Percentiles rank a stretch among this genome's conserved stretches.
phyloP scores from a whole-genome alignment of 1,140 invertebrate genomes.

The Gerris buenoi region DNA sequence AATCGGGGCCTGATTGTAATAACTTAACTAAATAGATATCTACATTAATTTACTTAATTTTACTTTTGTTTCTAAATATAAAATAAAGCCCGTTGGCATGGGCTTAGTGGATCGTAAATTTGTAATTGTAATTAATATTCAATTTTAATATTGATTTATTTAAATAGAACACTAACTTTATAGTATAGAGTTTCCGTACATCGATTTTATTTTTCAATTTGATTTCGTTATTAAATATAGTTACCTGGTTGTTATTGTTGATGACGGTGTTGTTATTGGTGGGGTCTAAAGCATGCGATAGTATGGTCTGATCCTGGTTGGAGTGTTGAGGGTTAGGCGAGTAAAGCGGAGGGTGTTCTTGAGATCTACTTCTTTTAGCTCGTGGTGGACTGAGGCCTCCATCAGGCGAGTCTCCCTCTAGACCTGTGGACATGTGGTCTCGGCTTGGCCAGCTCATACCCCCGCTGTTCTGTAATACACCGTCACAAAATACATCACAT shows the following conservation, averaged over 20 bases:
- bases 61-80: no score
- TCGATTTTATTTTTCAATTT: conserved; percentile 6
- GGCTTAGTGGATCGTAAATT: no score
- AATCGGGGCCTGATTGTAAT: no score
- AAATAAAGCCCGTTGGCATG: no score
- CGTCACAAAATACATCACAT: no score
- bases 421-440: not conserved
- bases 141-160: no score
- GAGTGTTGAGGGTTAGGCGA: conserved; percentile 14
- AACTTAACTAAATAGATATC: no score
- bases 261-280: conserved; percentile 11
- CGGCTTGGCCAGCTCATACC: not conserved
- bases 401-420: not conserved
- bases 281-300: conserved; percentile 53
- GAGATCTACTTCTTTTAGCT: conserved; percentile 42
- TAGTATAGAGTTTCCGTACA: no score
- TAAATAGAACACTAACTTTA: no score
- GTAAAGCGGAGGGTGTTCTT: conserved; percentile 27
- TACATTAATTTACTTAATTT: no score
- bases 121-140: no score
- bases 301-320: conserved; percentile 27
- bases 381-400: conserved; percentile 37
- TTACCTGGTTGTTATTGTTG: conserved; percentile 13
- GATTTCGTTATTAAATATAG: conserved; percentile 2
- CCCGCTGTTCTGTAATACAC: not conserved